Evolutionary conservation across 2,113 vertebrate species (phyloP), one percentile per base, ranked within the genome.

Genomic region (Alectura lathami): DNA sequence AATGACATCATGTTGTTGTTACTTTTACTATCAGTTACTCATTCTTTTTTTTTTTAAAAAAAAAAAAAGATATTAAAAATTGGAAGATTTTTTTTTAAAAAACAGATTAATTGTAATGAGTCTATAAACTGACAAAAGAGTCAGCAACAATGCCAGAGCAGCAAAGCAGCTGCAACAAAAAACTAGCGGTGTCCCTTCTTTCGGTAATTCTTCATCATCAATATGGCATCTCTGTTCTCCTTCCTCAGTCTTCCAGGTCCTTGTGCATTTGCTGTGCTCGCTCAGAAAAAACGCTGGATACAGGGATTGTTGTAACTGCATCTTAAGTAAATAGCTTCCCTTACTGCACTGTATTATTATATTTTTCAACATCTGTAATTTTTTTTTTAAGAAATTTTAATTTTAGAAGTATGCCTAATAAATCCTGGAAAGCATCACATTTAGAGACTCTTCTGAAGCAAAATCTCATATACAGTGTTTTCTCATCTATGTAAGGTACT

Each of bases 401-500:
- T 97, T 97, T 97, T 93, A 94, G 88, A 93, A 95, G 82, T 40
- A 36, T 38, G 81, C 66, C 64, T 96, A 93, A 80, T 89, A 76
- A 94, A 94, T 91, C 83, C 90, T 62, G 76, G 92, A 86, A 91
- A 90, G 89, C 63, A 27, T 94, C 53, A 13, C 94, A 68, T 97
- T 96, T 89, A 82, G 97, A 96, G 86, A 88, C 53, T 88, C 93
- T 84, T 93, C 74, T 93, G 83, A 97, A 75, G 84, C 88, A 88
- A 97, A 96, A 95, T 83, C 96, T 95, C 56, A 68, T 91, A 97
- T 88, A 91, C 91, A 67, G 94, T 95, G 94, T 96, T 97, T 98
- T 98, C 97, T 97, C 98, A 97, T 98, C 97, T 97, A 98, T 98
- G 98, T 94, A 97, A 98, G 98, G 97, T 97, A 96, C 97, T 97